phyloP scores from a whole-genome alignment of 1,140 invertebrate genomes.

The Drosophila guanche region DNA sequence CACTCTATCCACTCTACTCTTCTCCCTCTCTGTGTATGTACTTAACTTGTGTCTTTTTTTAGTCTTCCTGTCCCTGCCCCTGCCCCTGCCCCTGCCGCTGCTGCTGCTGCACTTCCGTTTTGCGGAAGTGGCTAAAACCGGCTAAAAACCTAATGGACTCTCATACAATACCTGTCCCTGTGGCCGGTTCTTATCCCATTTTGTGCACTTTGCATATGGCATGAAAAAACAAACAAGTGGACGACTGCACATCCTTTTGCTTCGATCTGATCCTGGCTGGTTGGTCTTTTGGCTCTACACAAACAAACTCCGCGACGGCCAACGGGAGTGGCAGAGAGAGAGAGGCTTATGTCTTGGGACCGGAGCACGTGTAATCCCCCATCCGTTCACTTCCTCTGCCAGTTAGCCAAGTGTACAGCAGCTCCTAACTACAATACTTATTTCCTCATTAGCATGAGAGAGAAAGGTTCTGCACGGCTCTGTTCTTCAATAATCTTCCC shows the following conservation, averaged over 20 bases:
- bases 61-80: conserved; percentile 11
- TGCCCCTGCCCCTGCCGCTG: neutral
- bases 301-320: conserved; percentile 3
- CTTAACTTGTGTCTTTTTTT: conserved; percentile 76
- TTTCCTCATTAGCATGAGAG: conserved; percentile 68
- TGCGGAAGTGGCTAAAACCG: conserved; percentile 42
- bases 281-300: conserved; percentile 36
- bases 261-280: conserved; percentile 4
- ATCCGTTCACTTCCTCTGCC: conserved; percentile 21
- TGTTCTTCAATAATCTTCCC: conserved; percentile 9
- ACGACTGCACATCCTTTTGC: conserved; percentile 5
- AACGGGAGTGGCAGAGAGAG: neutral
- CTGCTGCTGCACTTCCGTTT: conserved; percentile 40
- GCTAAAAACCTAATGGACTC: neutral
- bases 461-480: neutral
- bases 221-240: conserved; percentile 53
- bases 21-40: conserved; percentile 18
- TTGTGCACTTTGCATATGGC: conserved; percentile 61
- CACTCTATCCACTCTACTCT: too few relatives aligned
- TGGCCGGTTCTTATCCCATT: conserved; percentile 7
- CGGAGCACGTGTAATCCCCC: conserved; percentile 52
- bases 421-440: conserved; percentile 37
- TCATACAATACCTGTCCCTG: conserved; percentile 33
- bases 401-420: too few relatives aligned
- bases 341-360: conserved; percentile 16